A percentile compares a stretch with the other conserved stretches of the same genome.
Conservation (phyloP, 2,888 invertebrate species). For the Bursaphelenchus okinawaensis region DNA sequence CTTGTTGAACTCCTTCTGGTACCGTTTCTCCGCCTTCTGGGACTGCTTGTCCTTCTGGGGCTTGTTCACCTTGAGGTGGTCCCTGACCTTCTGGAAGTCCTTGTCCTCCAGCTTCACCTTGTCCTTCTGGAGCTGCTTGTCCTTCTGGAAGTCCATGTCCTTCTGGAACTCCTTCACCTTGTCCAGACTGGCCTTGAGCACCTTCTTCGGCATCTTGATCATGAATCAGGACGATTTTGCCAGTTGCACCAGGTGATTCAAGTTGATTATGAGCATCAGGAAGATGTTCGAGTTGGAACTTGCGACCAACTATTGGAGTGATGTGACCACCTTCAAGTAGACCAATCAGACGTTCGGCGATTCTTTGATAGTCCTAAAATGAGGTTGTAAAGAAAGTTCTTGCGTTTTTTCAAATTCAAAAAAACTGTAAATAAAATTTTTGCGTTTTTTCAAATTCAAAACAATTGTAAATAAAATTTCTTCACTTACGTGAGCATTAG, state of each 20-base stretch:
- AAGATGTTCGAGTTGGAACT: conserved; percentile 13
- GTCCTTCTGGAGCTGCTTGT: too few species aligned
- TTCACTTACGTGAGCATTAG: not conserved
- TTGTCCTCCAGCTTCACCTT: too few species aligned
- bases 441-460: not conserved
- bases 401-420: not conserved
- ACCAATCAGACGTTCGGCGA: conserved; percentile 17
- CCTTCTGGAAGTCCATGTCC: not conserved
- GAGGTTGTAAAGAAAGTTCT: too few species aligned
- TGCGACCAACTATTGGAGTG: conserved; percentile 10
- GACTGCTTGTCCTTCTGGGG: not conserved
- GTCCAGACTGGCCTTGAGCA: not conserved
- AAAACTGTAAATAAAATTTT: too few species aligned
- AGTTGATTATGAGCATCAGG: conserved; percentile 14
- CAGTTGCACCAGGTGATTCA: conserved; percentile 4
- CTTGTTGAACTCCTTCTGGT: too few species aligned
- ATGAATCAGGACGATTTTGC: conserved; percentile 13
- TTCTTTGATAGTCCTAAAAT: conserved; percentile 22
- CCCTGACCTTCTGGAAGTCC: too few species aligned
- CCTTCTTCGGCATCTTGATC: not conserved
- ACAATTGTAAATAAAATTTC: too few species aligned
- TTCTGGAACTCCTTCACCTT: not conserved
- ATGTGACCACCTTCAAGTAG: conserved; percentile 15
- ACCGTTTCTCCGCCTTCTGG: too few species aligned
- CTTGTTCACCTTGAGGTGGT: not conserved